Evolutionary conservation across 2,797 vertebrate genomes (phyloP), one percentile per base, ranked within the genome.

Genomic region (Pyrocephalus nanus): DNA sequence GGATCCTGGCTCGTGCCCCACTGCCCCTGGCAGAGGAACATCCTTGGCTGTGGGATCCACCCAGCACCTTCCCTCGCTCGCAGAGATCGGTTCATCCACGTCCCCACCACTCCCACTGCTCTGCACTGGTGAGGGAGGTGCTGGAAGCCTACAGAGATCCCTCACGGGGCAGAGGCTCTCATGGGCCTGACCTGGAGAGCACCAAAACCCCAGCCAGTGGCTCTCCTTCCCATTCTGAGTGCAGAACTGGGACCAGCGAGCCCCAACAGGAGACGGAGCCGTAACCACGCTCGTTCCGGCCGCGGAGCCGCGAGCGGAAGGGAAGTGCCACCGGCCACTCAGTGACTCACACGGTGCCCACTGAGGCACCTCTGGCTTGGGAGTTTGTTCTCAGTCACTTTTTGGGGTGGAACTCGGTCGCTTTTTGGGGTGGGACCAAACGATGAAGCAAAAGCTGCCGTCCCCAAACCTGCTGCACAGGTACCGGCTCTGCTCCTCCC

Each of bases 41-140:
- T 27, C 29, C 65, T 36, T 0, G 0, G 64, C 72, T 29, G 76
- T 0, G 0, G 38, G n/a, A 81, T 60, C 42, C 82, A 38, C 50
- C 32, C 8, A 0, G 53, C 42, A 54, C 16, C 58, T 75, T 80
- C 47, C 8, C 19, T 69, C 15, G 1, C 26, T 9, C 23, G 42
- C 76, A 72, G 16, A 27, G 29, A 75, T 57, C 32, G 0, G 0
- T 36, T 45, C 27, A 0, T 6, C 27, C 18, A 1, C 1, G 8
- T 54, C 14, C 50, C n/a, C 58, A 15, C 27, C 47, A 8, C 5
- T 27, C 32, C 36, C 72, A 6, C 38, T 7, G 36, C 53, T 38
- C 80, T 15, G 26, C 4, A 0, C 21, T 15, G 22, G 11, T 16
- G 18, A 4, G 17, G 50, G 61, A 76, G 17, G 64, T 13, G 14